phyloP scores from a whole-genome alignment of 2,888 invertebrate species.

The Poecilobothrus nobilitatus region DNA sequence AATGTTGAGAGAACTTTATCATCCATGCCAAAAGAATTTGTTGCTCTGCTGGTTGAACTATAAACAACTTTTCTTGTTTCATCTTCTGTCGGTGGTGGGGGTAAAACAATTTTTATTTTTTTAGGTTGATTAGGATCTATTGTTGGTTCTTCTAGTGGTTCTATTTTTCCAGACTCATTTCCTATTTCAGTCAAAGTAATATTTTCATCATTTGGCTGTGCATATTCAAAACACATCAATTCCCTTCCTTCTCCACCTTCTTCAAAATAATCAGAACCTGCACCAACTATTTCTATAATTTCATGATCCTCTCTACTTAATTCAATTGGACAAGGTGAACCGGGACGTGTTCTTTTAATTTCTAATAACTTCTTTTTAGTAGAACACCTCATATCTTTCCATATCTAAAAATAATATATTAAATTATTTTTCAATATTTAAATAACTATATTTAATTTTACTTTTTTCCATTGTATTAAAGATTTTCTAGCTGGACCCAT shows the following conservation, averaged over 20 bases:
- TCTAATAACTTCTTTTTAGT: conserved; percentile 41
- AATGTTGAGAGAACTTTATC: conserved; percentile 8
- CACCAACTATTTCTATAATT: conserved; percentile 40
- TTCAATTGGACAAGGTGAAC: conserved; percentile 40
- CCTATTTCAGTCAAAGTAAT: not conserved
- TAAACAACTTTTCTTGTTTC: conserved; percentile 1
- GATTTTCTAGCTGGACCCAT: conserved; percentile 41
- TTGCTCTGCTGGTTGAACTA: not conserved
- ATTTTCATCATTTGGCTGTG: conserved; percentile 5
- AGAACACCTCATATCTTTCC: conserved; percentile 42
- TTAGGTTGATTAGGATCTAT: not conserved
- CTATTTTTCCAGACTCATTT: not conserved
- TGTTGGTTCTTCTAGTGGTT: conserved; percentile 8
- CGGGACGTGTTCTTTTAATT: conserved; percentile 40
- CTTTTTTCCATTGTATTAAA: conserved; percentile 42
- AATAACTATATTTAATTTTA: conserved; percentile 19
- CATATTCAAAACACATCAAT: conserved; percentile 6
- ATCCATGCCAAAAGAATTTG: conserved; percentile 10
- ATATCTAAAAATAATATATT: conserved; percentile 29
- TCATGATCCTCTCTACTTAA: conserved; percentile 41
- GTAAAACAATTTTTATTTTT: not conserved
- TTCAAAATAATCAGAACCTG: conserved; percentile 41
- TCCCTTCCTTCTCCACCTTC: conserved; percentile 35
- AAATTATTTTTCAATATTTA: not conserved
- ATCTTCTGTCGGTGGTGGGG: not conserved